Evolutionary conservation across 2,888 invertebrate species (phyloP).

Genomic region (Harpagoxenus sublaevis): DNA sequence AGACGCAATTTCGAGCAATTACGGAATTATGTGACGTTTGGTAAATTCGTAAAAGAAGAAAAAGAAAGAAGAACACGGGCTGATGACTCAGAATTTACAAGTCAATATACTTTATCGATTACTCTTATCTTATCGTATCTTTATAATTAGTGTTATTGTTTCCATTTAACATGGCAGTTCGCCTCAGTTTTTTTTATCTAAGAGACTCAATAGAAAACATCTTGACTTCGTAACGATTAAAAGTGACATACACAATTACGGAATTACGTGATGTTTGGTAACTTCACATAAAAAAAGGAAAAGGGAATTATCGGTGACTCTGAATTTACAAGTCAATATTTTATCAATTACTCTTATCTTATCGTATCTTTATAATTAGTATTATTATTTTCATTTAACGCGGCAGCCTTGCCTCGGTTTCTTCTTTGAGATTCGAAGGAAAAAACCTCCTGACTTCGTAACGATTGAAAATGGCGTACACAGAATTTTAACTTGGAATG

Average conservation of each 20-base stretch:
- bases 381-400: background rate
- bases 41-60: background rate
- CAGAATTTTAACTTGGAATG: conserved; percentile 16
- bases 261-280: background rate
- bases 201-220: background rate
- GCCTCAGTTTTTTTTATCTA: background rate
- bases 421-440: background rate
- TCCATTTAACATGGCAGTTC: background rate
- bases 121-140: background rate
- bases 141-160: background rate
- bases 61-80: background rate
- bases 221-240: background rate
- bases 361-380: background rate
- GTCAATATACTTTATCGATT: background rate
- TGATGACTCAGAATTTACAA: conserved; percentile 8
- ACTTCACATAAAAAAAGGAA: background rate
- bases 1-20: conserved; percentile 24
- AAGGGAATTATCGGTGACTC: background rate
- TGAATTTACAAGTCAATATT: background rate
- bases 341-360: background rate
- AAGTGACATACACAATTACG: background rate
- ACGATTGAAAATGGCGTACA: conserved; percentile 3
- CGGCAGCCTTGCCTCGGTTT: background rate
- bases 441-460: background rate
- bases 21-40: background rate